Evolutionary conservation across 2,888 invertebrate genomes (phyloP), one percentile per base, ranked within the genome.

Genomic region (Drosophila parthenogenetica): DNA sequence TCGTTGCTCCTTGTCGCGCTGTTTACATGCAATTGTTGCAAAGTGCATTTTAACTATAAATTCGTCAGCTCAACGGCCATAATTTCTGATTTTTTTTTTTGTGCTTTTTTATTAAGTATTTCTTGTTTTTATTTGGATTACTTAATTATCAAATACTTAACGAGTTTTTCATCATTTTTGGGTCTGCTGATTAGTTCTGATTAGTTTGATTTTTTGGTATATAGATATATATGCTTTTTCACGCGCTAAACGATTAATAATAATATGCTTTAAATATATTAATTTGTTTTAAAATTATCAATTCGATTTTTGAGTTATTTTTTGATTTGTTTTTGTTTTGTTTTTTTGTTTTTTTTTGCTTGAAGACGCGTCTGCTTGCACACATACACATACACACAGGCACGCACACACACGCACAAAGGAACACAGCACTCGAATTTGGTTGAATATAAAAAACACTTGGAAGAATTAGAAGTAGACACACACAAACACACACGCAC

Each of bases 1-100:
- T 49, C 92, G 91, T 68, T 91, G 91, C 75, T 92, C 92, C 77
- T 92, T 92, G 73, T 92, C 92, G 79, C 91, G 89, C 92, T 92
- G 83, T 84, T 88, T 86, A 84, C 88, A 86, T 88, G 88, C 89
- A 89, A 88, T 89, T 88, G 88, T 89, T 83, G 85, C 85, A 85
- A 85, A 85, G 86, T 85, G 85, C 85, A 85, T 85, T 85, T 88
- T 85, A 80, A 81, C 88, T 85, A 85, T 77, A 79, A 83, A 81
- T 77, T 83, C 70, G 68, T 74, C 49, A 69, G 73, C 74, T 64
- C 50, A 49, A 65, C 63, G 67, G 77, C 77, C 79, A 79, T 79
- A 66, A 65, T 86, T 77, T 64, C 45, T 67, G 69, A 75, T 72
- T 57, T 46, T 49, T 49, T 17, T 45, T 51, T n/a, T 11, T 13